Conservation (phyloP, 1,140 invertebrate genomes). For the Frieseomelitta varia region DNA sequence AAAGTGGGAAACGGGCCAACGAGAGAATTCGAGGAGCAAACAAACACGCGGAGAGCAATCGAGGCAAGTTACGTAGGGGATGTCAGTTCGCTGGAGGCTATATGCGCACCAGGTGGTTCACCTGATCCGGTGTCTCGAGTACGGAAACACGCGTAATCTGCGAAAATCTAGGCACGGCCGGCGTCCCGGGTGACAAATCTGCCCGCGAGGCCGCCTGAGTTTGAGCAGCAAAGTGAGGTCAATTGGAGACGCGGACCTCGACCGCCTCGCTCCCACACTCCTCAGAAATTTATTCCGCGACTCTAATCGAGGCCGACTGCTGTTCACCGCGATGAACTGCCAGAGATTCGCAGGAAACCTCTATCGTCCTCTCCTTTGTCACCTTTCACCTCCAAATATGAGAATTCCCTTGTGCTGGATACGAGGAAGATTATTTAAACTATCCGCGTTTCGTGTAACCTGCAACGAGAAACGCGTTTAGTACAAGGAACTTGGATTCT, state of each 20-base stretch:
- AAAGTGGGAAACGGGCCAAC: background rate
- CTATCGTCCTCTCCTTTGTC: background rate
- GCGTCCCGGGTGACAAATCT: conserved; percentile 62
- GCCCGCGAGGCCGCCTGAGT: conserved; percentile 61
- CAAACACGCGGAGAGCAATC: background rate
- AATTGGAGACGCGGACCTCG: conserved; percentile 71
- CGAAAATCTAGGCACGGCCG: conserved; percentile 66
- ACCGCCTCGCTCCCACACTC: conserved; percentile 70
- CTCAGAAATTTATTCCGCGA: conserved; percentile 69
- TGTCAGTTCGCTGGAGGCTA: background rate
- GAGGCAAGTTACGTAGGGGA: background rate
- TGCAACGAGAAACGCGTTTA: background rate
- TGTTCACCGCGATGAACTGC: conserved; percentile 37
- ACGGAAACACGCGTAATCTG: conserved; percentile 55
- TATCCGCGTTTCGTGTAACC: background rate
- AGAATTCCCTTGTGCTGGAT: background rate
- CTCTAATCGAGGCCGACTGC: conserved; percentile 68
- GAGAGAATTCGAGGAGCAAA: background rate
- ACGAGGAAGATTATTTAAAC: background rate
- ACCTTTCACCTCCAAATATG: background rate
- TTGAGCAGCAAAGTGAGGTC: conserved; percentile 71
- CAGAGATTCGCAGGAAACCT: conserved; percentile 27
- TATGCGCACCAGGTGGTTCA: conserved; percentile 29
- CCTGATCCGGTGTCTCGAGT: background rate
- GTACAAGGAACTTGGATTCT: background rate